These are phyloP conservation scores for Thaleichthys pacificus DNA, from an alignment of 2,797 vertebrate species.

Conservation along the genomic window DNA sequence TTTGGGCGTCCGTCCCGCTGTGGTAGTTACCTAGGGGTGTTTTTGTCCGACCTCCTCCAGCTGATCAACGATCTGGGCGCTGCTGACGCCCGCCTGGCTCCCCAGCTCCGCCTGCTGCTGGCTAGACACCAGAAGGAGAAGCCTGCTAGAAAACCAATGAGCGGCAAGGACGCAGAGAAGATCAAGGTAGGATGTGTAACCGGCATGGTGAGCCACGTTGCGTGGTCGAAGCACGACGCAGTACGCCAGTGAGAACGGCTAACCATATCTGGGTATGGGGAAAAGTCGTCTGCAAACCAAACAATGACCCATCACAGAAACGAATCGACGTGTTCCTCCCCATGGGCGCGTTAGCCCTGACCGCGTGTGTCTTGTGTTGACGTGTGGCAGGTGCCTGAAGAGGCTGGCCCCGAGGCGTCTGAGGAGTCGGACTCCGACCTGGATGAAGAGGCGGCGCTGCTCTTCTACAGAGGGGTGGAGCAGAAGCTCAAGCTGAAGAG, in stretches of 20 bases:
- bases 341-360: neutral
- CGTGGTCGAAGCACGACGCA: too few relatives aligned
- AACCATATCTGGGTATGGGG: too few relatives aligned
- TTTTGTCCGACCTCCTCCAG: slow-evolving; percentile 48
- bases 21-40: neutral
- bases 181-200: slow-evolving; percentile 44
- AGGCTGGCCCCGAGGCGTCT: slow-evolving; percentile 27
- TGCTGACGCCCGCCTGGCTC: slow-evolving; percentile 81
- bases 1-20: neutral
- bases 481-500: slow-evolving; percentile 81
- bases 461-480: slow-evolving; percentile 80
- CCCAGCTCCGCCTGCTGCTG: slow-evolving; percentile 79
- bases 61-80: slow-evolving; percentile 84
- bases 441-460: slow-evolving; percentile 82
- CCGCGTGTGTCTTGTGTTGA: neutral
- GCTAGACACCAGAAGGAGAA: slow-evolving; percentile 52
- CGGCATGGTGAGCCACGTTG: neutral
- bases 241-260: too few relatives aligned
- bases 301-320: too few relatives aligned
- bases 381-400: slow-evolving; percentile 51
- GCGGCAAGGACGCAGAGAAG: slow-evolving; percentile 60
- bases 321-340: too few relatives aligned
- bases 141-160: slow-evolving; percentile 22
- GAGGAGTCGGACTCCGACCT: slow-evolving; percentile 65
- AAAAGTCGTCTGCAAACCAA: too few relatives aligned